Percentiles rank a stretch among this genome's conserved stretches.
Conservation (phyloP, 2,797 vertebrate species). For the Echiichthys vipera region DNA sequence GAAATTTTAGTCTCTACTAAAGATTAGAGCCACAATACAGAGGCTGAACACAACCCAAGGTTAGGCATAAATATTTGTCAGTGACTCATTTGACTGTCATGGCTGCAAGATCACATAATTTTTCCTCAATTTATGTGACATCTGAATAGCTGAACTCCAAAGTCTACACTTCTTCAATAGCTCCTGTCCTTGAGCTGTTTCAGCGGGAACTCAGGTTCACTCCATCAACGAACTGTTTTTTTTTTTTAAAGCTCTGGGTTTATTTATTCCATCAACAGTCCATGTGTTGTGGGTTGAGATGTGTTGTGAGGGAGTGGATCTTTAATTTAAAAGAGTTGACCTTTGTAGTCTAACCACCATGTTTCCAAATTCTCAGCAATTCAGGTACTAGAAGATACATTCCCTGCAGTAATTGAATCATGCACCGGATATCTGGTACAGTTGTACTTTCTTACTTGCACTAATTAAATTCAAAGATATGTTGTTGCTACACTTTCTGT, state of each 20-base stretch:
- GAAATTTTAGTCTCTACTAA: conserved; percentile 32
- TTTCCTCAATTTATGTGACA: conserved; percentile 13
- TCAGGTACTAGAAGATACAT: conserved; percentile 45
- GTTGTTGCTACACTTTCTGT: conserved; percentile 34
- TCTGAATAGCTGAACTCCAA: conserved; percentile 19
- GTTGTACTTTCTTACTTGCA: conserved; percentile 43
- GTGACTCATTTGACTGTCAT: conserved; percentile 35
- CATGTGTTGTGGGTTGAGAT: not conserved
- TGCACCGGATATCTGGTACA: conserved; percentile 41
- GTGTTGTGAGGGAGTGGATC: not conserved
- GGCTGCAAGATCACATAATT: not conserved
- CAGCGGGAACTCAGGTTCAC: not conserved
- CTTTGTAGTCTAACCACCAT: conserved; percentile 11
- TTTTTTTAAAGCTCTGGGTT: not conserved
- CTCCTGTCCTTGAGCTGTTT: conserved; percentile 16
- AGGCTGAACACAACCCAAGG: conserved; percentile 24
- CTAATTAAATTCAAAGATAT: conserved; percentile 71
- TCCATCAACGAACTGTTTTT: not conserved
- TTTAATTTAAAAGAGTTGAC: conserved; percentile 41
- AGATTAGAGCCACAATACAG: conserved; percentile 20
- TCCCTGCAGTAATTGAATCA: conserved; percentile 58
- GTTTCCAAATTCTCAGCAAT: conserved; percentile 38
- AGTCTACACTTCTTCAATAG: not conserved
- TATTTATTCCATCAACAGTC: not conserved
- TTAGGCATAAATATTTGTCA: conserved; percentile 32